A percentile compares a stretch with the other conserved stretches of the same genome.
Evolutionary conservation across 2,797 vertebrate genomes (phyloP).

Genomic region (Ambastaia sidthimunki): DNA sequence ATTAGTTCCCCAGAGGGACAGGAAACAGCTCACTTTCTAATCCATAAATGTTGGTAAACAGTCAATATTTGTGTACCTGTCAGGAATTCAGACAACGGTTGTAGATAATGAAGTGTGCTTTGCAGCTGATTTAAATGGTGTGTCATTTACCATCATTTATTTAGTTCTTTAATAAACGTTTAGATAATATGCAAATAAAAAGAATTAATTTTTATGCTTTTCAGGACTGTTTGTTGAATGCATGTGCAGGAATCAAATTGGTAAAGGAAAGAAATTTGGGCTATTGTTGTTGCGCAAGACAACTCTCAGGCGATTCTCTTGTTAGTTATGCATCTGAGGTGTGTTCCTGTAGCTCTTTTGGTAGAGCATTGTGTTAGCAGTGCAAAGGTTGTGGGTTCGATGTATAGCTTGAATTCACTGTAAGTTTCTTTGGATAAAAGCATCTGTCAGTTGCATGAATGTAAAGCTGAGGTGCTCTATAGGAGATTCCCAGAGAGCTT

Average conservation of each 20-base stretch:
- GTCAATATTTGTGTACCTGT: conserved; percentile 55
- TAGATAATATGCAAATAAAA: not conserved
- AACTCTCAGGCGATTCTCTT: no score
- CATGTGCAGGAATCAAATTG: not conserved
- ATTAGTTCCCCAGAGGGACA: conserved; percentile 41
- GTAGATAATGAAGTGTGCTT: conserved; percentile 8
- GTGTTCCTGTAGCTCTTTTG: no score
- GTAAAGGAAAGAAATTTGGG: not conserved
- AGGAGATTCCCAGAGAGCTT: conserved; percentile 34
- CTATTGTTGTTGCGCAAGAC: not conserved
- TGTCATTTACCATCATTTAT: not conserved
- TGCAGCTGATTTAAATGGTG: not conserved
- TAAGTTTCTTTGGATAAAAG: no score
- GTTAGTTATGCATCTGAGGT: no score
- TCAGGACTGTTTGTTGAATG: not conserved
- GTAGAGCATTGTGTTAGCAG: no score
- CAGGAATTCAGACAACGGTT: not conserved
- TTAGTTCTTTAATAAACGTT: not conserved
- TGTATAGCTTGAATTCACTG: no score
- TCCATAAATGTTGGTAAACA: conserved; percentile 56
- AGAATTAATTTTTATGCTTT: not conserved
- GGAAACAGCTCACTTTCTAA: conserved; percentile 58
- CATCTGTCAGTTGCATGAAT: not conserved
- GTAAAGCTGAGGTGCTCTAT: not conserved
- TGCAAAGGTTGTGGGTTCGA: no score